Evolutionary conservation across 2,113 vertebrate genomes (phyloP).

Genomic region (Oceanodroma tethys): DNA sequence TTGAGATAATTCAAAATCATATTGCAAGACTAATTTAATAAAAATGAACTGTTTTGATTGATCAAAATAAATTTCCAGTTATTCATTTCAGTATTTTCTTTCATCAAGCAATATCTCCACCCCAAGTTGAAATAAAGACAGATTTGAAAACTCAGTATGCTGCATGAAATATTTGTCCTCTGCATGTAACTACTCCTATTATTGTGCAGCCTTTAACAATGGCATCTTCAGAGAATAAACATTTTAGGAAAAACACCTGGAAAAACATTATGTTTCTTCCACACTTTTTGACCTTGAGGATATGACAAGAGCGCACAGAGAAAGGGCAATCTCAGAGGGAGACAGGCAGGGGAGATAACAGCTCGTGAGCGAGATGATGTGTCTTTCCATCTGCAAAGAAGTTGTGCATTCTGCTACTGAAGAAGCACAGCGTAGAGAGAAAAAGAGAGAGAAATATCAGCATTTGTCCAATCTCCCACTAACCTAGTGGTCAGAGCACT

Average conservation of each 20-base stretch:
- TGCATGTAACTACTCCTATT: not conserved
- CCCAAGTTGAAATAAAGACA: not conserved
- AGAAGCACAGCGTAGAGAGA: not conserved
- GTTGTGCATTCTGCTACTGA: not conserved
- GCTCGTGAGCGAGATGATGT: not conserved
- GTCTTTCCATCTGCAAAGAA: not conserved
- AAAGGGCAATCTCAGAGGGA: conserved; percentile 9
- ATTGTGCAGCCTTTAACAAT: not conserved
- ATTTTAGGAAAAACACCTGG: not conserved
- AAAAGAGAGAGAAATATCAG: not conserved
- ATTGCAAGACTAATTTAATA: not conserved
- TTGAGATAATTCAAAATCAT: not conserved
- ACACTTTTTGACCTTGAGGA: conserved; percentile 3
- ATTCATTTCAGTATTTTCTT: not conserved
- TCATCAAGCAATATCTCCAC: not conserved
- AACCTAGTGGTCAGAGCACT: not conserved
- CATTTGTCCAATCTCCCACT: not conserved
- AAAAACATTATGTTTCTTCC: not conserved
- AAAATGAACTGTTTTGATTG: not conserved
- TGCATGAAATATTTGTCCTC: not conserved
- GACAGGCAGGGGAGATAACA: not conserved
- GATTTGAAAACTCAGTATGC: not conserved
- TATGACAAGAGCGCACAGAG: not conserved
- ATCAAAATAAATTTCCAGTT: not conserved
- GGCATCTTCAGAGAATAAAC: not conserved